Conservation (phyloP, 2,888 invertebrate species). For the Noctuana brunneofusca region DNA sequence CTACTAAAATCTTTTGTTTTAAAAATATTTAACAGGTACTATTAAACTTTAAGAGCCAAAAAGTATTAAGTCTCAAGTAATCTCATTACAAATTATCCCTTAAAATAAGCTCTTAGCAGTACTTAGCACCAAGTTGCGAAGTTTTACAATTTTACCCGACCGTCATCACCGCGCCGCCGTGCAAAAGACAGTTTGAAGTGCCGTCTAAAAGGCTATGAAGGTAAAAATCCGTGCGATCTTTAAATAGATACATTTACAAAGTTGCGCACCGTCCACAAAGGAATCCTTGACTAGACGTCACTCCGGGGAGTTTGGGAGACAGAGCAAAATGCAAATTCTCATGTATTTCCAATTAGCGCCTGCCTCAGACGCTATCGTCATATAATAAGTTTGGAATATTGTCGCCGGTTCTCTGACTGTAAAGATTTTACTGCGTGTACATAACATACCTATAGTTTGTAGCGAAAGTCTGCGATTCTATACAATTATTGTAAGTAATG, state of each 20-base stretch:
- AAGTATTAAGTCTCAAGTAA: conserved; percentile 30
- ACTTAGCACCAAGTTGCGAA: conserved; percentile 34
- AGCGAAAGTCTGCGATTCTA: no score
- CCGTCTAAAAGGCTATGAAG: conserved; percentile 30
- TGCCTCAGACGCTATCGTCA: conserved; percentile 40
- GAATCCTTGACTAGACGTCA: conserved; percentile 53
- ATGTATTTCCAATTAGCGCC: conserved; percentile 78
- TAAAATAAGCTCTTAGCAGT: conserved; percentile 32
- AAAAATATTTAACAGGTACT: background rate
- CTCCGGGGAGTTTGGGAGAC: conserved; percentile 62
- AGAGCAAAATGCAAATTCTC: conserved; percentile 79
- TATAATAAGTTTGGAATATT: conserved; percentile 45
- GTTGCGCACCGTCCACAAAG: conserved; percentile 52
- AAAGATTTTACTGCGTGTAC: background rate
- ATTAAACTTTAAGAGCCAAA: conserved; percentile 9
- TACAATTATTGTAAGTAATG: no score
- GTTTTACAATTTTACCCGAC: conserved; percentile 33
- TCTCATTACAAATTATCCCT: conserved; percentile 33
- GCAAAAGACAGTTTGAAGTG: conserved; percentile 31
- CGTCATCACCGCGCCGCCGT: conserved; percentile 20
- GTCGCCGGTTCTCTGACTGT: conserved; percentile 4
- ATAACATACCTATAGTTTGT: no score
- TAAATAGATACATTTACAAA: conserved; percentile 33
- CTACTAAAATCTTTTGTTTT: conserved; percentile 30
- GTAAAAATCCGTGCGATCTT: conserved; percentile 34